Base-by-base conservation (phyloP, 2,797 vertebrate genomes). In the Enteromius argenteus region DNA sequence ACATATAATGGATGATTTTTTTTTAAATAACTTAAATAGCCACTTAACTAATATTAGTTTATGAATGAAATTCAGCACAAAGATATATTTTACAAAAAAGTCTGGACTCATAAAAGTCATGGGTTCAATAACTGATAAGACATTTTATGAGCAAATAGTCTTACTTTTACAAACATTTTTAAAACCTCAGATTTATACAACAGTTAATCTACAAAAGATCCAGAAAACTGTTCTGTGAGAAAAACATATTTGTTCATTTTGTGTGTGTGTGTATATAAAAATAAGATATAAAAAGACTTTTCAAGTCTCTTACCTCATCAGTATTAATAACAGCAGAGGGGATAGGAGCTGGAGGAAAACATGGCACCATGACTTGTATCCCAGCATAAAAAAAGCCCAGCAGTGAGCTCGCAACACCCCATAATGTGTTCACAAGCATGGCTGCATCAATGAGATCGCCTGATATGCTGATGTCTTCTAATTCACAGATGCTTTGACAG, bases 321-420 rank as follows among this genome's bases (percentile, higher is more conserved):
- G 75, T 66, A 7, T 9, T 60, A 3, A 89, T 37, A 56, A 79
- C 74, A 49, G 62, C 21, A 7, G n/a, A 56, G 74, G 84, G 82
- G 37, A 87, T 68, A 62, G 88, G 88, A 66, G 32, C 30, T 32
- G 86, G 88, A 82, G 88, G 88, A 79, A 89, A 79, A n/a, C 81
- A 84, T 27, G 88, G 88, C 9, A 84, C 5, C 11, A 86, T 60
- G 60, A 77, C 30, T 42, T 89, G 84, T 3, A 30, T 13, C 81
- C 78, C 73, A 75, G n/a, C 23, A 51, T 87, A 89, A 23, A 86
- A n/a, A 84, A 3, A 27, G n/a, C 42, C 46, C 23, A 81, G 2
- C 32, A 75, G 0, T 69, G 17, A 14, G 42, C 23, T 23, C 30
- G 51, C 0, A 44, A 82, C 37, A 9, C n/a, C 13, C 68, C 37